Conservation (phyloP, 2,888 invertebrate species). For the Blastobasis lacticolella region DNA sequence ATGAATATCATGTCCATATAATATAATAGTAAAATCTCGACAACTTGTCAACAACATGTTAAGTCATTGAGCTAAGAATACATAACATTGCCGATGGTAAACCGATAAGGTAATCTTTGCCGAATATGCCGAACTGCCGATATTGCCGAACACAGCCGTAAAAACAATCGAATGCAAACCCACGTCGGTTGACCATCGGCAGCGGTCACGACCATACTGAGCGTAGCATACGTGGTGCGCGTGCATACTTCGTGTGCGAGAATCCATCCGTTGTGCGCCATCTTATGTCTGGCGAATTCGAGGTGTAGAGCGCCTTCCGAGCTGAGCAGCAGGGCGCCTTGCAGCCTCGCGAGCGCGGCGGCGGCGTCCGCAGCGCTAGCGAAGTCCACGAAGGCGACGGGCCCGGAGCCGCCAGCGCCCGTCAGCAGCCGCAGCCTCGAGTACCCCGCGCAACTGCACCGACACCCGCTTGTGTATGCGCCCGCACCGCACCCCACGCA, state of each 20-base stretch:
- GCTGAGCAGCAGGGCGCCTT: conserved; percentile 96
- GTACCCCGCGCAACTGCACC: conserved; percentile 97
- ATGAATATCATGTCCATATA: too few relatives aligned
- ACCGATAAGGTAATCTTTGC: too few relatives aligned
- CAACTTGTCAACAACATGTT: too few relatives aligned
- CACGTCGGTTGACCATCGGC: too few relatives aligned
- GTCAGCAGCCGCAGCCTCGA: conserved; percentile 96
- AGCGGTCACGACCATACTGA: too few relatives aligned
- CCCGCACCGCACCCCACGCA: conserved; percentile 37
- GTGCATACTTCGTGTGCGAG: conserved; percentile 73
- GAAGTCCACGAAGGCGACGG: conserved; percentile 99
- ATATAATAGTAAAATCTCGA: too few relatives aligned
- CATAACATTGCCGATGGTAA: too few relatives aligned
- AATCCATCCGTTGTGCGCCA: conserved; percentile 83
- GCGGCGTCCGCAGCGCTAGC: conserved; percentile 93
- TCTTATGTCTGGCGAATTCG: conserved; percentile 99
- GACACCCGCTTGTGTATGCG: conserved; percentile 60
- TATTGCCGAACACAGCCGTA: too few relatives aligned
- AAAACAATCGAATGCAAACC: too few relatives aligned
- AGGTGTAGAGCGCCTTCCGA: conserved; percentile 98
- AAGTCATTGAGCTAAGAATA: too few relatives aligned
- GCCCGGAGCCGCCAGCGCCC: conserved; percentile 83
- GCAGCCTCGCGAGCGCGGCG: conserved; percentile 93
- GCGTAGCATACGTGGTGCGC: conserved; percentile 33
- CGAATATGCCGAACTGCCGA: too few relatives aligned